Evolutionary conservation across 2,113 vertebrate genomes (phyloP).

Genomic region (Esox niger): DNA sequence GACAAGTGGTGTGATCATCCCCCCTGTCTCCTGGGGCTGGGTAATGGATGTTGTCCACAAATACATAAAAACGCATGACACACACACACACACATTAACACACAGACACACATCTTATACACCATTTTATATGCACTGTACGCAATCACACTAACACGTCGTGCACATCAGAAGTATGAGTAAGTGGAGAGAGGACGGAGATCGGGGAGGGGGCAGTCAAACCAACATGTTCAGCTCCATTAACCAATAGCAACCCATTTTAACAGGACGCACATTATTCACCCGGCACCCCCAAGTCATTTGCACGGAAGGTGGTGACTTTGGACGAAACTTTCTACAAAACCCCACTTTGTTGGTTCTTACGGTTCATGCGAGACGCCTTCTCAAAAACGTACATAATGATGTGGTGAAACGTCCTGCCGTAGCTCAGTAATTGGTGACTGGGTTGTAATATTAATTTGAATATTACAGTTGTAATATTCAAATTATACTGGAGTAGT

Average conservation of each 20-base stretch:
- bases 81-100: not conserved
- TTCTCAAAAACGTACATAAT: too few species aligned
- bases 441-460: too few species aligned
- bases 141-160: not conserved
- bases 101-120: not conserved
- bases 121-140: not conserved
- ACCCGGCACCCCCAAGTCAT: not conserved
- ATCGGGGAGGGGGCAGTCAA: slow-evolving; percentile 17
- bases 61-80: not conserved
- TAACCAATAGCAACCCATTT: slow-evolving; percentile 38
- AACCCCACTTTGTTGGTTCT: not conserved
- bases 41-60: not conserved
- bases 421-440: not conserved
- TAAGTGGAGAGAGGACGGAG: slow-evolving; percentile 2
- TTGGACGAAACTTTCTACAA: not conserved
- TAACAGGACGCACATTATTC: slow-evolving; percentile 23
- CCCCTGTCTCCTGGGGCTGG: not conserved
- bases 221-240: slow-evolving; percentile 33
- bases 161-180: slow-evolving; percentile 6
- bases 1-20: not conserved
- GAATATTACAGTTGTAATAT: too few species aligned
- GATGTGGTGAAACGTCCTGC: too few species aligned
- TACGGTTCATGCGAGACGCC: too few species aligned
- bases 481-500: too few species aligned
- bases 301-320: slow-evolving; percentile 1